phyloP scores from a whole-genome alignment of 2,888 invertebrate species.

The Cryptus armator region DNA sequence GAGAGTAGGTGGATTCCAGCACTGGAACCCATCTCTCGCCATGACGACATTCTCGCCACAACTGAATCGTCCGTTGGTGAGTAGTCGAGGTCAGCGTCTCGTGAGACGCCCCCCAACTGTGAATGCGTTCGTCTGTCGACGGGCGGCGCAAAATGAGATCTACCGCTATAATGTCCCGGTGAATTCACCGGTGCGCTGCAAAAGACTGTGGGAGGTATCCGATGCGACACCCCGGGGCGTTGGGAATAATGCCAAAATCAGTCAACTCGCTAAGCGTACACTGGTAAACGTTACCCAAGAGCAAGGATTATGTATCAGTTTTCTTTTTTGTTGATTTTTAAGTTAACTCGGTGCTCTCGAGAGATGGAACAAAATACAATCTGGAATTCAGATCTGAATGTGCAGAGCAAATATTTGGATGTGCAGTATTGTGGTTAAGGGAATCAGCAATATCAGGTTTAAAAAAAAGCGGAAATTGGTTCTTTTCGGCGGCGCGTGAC shows the following conservation, averaged over 20 bases:
- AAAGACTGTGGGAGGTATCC: constrained; percentile 25
- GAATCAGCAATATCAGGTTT: constrained; percentile 20
- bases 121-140: constrained; percentile 23
- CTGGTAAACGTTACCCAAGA: constrained; percentile 46
- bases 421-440: background rate
- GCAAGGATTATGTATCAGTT: constrained; percentile 1
- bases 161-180: background rate
- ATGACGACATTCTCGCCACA: background rate
- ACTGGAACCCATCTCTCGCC: constrained; percentile 18
- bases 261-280: constrained; percentile 41
- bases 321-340: background rate
- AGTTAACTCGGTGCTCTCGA: background rate
- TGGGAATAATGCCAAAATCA: constrained; percentile 57
- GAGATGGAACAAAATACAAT: background rate
- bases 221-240: constrained; percentile 44
- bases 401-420: background rate
- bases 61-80: constrained; percentile 18
- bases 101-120: constrained; percentile 14
- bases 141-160: constrained; percentile 4
- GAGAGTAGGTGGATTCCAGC: constrained; percentile 69
- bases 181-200: background rate
- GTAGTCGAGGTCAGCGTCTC: constrained; percentile 45
- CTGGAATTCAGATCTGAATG: background rate
- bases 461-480: constrained; percentile 12
- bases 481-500: background rate